Evolutionary conservation across 2,888 invertebrate species (phyloP), one percentile per base, ranked within the genome.

Genomic region (Eilema griseolum): DNA sequence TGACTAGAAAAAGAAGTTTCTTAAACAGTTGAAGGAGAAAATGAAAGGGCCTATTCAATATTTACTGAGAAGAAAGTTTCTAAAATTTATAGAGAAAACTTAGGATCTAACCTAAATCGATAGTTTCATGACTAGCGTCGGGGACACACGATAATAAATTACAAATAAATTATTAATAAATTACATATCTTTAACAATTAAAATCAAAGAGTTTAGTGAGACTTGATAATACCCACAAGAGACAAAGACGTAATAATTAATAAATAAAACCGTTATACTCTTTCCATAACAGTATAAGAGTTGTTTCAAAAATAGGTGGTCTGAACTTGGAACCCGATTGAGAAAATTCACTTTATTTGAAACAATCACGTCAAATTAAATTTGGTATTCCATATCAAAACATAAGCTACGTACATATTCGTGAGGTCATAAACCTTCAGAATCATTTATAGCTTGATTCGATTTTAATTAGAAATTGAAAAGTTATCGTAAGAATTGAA

Each of bases 61-160:
- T 85, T n/a, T 52, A 52, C 52, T 4, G 10, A 85, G 12, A 59
- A 37, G 61, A 83, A 90, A 87, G 69, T 80, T 84, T 87, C 83
- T 74, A 79, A 79, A 83, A 84, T 67, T 75, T 81, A 89, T 84
- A 85, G 85, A 88, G 81, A 82, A 86, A 89, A 89, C 91, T 90
- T 89, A 89, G 85, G 83, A 72, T 84, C 88, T 91, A 92, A 90
- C 86, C 85, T 90, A 90, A 72, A 91, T 85, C 86, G 83, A 92
- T 89, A 92, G 89, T 88, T 90, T 85, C 86, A 88, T 95, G 95
- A 95, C 95, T 95, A 95, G 95, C 90, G 89, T 92, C 90, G 90
- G 85, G 85, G 81, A 83, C 86, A 82, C 80, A 81, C 85, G 76
- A 78, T 84, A 89, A 86, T 87, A 88, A 91, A 86, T 86, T 88